Percentiles rank a stretch among this genome's conserved stretches.
phyloP scores from a whole-genome alignment of 2,113 vertebrate genomes.

The Podiceps cristatus region DNA sequence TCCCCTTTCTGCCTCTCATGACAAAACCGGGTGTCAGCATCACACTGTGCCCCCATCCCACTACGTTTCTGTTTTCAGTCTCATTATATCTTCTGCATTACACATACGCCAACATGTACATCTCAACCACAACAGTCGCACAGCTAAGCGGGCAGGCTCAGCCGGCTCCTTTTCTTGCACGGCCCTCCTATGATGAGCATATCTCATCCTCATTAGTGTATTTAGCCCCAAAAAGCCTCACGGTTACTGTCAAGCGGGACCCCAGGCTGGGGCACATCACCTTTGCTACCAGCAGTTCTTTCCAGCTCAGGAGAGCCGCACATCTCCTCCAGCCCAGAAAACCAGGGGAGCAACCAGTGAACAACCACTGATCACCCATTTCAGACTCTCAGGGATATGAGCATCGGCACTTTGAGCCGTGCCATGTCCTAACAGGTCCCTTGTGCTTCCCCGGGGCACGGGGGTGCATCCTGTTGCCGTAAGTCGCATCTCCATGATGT shows the following conservation, averaged over 20 bases:
- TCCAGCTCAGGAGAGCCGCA: neutral
- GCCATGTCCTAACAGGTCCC: neutral
- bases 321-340: neutral
- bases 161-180: neutral
- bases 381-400: rapidly evolving
- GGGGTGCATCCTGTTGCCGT: neutral
- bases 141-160: neutral
- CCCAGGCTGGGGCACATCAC: rapidly evolving
- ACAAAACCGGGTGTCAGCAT: neutral
- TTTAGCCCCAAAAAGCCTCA: neutral
- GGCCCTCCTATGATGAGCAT: neutral
- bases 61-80: neutral
- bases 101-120: neutral
- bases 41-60: too few relatives aligned
- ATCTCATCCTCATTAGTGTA: neutral
- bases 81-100: neutral
- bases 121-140: neutral
- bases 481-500: neutral
- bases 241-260: neutral
- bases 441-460: neutral
- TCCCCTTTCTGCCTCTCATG: neutral
- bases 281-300: neutral
- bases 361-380: neutral
- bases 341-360: too few relatives aligned
- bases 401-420: neutral